These are phyloP conservation scores for Proteles cristata DNA, from an alignment of 2,113 vertebrate genomes.

Conservation along the genomic window DNA sequence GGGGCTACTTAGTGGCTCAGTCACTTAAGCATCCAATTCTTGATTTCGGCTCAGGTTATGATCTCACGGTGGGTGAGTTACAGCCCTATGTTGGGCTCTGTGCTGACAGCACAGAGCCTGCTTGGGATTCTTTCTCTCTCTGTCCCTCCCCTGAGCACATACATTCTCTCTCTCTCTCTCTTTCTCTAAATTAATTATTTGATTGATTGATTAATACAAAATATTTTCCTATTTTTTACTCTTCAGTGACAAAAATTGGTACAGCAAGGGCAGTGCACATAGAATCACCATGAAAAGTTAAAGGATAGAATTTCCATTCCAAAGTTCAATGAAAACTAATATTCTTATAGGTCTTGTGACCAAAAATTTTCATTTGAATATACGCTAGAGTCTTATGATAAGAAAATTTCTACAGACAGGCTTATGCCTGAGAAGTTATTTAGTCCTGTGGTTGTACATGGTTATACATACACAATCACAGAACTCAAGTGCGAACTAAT, in stretches of 20 bases:
- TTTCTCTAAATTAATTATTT: too few species aligned
- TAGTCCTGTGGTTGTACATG: background rate
- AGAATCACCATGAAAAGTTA: background rate
- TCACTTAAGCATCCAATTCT: too few species aligned
- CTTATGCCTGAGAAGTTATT: background rate
- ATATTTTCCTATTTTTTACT: background rate
- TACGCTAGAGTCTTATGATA: background rate
- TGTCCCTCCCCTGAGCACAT: too few species aligned
- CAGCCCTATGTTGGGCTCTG: too few species aligned
- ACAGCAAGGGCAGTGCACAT: background rate
- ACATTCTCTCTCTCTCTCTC: too few species aligned
- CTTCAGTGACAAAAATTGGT: background rate
- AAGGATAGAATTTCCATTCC: background rate
- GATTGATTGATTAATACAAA: background rate
- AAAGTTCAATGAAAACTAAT: accelerated
- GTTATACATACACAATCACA: background rate
- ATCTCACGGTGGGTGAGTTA: too few species aligned
- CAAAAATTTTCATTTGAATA: background rate
- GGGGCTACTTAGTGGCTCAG: too few species aligned
- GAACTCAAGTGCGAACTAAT: background rate
- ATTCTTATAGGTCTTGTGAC: background rate
- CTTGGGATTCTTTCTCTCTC: too few species aligned
- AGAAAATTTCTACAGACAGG: background rate
- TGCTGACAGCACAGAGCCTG: too few species aligned
- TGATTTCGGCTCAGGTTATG: too few species aligned